Percentiles rank a stretch among this genome's conserved stretches.
Evolutionary conservation across 2,888 invertebrate species (phyloP).

Genomic region (Cosmorhoe ocellata): DNA sequence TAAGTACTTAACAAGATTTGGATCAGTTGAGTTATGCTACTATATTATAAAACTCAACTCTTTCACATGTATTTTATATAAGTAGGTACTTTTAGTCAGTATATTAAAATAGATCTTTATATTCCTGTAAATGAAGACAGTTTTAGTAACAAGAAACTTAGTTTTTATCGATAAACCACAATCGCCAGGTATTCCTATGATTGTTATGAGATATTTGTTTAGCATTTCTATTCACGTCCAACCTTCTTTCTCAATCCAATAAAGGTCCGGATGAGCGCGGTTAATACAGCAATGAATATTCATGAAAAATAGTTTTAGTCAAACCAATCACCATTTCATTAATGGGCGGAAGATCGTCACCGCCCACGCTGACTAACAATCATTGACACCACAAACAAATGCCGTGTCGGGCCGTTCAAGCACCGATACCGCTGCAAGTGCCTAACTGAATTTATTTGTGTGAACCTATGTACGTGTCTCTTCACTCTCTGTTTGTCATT

Average conservation of each 20-base stretch:
- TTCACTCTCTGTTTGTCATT: slow-evolving; percentile 54
- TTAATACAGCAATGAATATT: slow-evolving; percentile 36
- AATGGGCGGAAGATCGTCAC: slow-evolving; percentile 32
- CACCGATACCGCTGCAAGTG: slow-evolving; percentile 30
- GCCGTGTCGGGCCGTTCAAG: slow-evolving; percentile 13
- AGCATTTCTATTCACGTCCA: neutral
- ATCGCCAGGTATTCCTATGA: neutral
- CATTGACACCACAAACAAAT: slow-evolving; percentile 43
- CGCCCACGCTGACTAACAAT: slow-evolving; percentile 32
- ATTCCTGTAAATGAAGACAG: no score
- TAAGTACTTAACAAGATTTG: no score
- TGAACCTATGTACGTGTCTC: slow-evolving; percentile 45
- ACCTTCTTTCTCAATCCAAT: slow-evolving; percentile 26
- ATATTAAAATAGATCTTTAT: no score
- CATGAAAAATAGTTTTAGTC: slow-evolving; percentile 35
- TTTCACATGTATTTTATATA: no score
- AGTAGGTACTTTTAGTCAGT: no score
- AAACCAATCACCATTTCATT: slow-evolving; percentile 36
- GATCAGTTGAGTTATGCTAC: no score
- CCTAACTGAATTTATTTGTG: slow-evolving; percentile 56
- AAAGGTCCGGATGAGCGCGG: slow-evolving; percentile 29
- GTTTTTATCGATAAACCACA: no score
- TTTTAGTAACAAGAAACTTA: no score
- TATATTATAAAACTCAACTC: no score
- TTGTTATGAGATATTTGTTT: neutral